Conservation (phyloP, 2,113 vertebrate species). For the Istiophorus platypterus region DNA sequence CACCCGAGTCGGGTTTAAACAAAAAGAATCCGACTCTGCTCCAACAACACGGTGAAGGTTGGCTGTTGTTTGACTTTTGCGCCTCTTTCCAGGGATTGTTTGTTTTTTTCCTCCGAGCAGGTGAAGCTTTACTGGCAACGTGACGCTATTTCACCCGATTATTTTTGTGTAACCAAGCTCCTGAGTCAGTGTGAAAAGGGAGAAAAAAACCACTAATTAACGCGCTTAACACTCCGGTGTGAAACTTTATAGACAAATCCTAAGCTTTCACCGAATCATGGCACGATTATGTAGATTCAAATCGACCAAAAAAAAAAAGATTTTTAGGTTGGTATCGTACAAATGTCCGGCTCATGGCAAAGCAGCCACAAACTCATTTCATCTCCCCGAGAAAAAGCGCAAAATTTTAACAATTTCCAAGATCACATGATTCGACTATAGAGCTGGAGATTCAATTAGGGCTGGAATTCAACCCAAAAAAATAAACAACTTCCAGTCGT, state of each 20-base stretch:
- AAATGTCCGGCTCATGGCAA: background rate
- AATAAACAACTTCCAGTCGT: too few relatives aligned
- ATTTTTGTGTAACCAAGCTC: background rate
- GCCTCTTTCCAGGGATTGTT: too few relatives aligned
- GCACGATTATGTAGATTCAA: too few relatives aligned
- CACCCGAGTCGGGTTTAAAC: too few relatives aligned
- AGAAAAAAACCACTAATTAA: background rate
- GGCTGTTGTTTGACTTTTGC: too few relatives aligned
- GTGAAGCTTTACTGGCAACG: slow-evolving; percentile 2
- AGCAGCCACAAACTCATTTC: slow-evolving; percentile 22
- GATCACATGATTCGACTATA: slow-evolving; percentile 68
- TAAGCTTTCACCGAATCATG: background rate
- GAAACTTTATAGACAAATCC: background rate
- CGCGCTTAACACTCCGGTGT: background rate
- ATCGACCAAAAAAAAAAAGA: too few relatives aligned
- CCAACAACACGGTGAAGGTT: too few relatives aligned
- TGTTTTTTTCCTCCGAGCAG: background rate
- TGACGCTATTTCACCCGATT: background rate
- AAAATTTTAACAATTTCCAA: slow-evolving; percentile 39
- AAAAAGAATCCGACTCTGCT: too few relatives aligned
- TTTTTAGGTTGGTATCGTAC: background rate
- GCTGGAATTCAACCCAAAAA: slow-evolving; percentile 47
- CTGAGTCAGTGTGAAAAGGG: background rate
- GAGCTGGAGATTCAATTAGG: slow-evolving; percentile 61
- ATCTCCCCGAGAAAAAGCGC: slow-evolving; percentile 20